Evolutionary conservation across 2,797 vertebrate species (phyloP), one percentile per base, ranked within the genome.

Genomic region (Graptemys geographica): DNA sequence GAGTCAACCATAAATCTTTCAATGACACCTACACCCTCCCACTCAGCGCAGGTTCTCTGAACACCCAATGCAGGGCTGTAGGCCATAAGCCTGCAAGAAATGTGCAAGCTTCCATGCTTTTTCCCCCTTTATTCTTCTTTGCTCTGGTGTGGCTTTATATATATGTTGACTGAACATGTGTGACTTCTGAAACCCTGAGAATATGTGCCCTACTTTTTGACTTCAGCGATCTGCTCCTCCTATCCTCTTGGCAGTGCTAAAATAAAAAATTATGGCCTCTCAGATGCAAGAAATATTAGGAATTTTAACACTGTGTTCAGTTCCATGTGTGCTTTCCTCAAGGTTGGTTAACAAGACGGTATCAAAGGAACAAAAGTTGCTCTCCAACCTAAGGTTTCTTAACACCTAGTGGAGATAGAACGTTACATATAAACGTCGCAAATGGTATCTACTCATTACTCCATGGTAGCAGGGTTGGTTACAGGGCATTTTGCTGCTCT

Each of bases 21-120:
- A 15, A 3, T 4, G 5, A 7, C 49, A 4, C 5, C 5, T 13
- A 83, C 21, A 55, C 0, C 0, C n/a, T 51, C 10, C 27, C 27
- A 15, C 52, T 49, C 10, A 0, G 1, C 4, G 4, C 65, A 94
- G 51, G 7, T 23, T 37, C 89, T n/a, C 78, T 47, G 37, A 62
- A 83, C 33, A 44, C 16, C 13, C 56, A 31, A 3, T 3, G 31
- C 10, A n/a, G 86, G 44, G 51, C 21, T 31, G 69, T 53, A 59
- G 69, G 12, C 31, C 81, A 5, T 8, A 37, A 88, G 27, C 51
- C 52, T 81, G 21, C 69, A 62, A 81, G 25, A 28, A 33, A 10
- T 2, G 11, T 16, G 53, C n/a, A 59, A 72, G 86, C 56, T 13
- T 41, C 25, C 13, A 76, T 65, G n/a, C 15, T n/a, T 72, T 19